Conservation (phyloP, 2,113 vertebrate species). For the Psilopogon haemacephalus region DNA sequence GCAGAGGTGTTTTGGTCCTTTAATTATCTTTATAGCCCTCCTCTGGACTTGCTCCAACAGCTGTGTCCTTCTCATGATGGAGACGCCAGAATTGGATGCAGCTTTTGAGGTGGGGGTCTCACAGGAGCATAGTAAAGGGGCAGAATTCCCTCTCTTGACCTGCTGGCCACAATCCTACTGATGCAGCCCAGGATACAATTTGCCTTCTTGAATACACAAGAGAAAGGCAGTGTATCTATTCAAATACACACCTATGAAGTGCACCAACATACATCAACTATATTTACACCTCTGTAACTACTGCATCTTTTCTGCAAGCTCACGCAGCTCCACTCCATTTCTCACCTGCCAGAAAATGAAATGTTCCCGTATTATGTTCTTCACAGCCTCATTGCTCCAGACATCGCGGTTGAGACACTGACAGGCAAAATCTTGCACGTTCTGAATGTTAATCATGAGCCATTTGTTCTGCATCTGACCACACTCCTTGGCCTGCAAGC, state of each 20-base stretch:
- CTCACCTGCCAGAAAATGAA: conserved; percentile 99
- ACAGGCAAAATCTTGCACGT: conserved; percentile 97
- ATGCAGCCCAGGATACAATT: too few species aligned
- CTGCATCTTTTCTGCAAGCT: background rate
- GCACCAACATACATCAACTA: background rate
- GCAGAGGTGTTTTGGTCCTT: too few species aligned
- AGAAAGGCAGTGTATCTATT: background rate
- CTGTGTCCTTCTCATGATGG: too few species aligned
- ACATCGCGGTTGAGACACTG: conserved; percentile 97
- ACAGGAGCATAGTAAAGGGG: too few species aligned
- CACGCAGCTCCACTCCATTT: background rate
- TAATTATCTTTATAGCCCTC: too few species aligned
- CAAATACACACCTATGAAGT: background rate
- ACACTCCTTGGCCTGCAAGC: conserved; percentile 91
- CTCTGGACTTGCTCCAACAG: too few species aligned
- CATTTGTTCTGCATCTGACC: conserved; percentile 98
- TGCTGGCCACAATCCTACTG: too few species aligned
- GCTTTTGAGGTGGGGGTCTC: too few species aligned
- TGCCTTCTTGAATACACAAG: background rate
- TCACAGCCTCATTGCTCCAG: conserved; percentile 97
- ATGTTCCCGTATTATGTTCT: conserved; percentile 94
- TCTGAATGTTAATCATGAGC: conserved; percentile 99
- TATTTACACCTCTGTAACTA: background rate
- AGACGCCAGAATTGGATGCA: too few species aligned
- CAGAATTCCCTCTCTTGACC: too few species aligned